A percentile compares a stretch with the other conserved stretches of the same genome.
phyloP scores from a whole-genome alignment of 35 echinoderm and acorn worm genomes.

The Ophiothrix spiculata region DNA sequence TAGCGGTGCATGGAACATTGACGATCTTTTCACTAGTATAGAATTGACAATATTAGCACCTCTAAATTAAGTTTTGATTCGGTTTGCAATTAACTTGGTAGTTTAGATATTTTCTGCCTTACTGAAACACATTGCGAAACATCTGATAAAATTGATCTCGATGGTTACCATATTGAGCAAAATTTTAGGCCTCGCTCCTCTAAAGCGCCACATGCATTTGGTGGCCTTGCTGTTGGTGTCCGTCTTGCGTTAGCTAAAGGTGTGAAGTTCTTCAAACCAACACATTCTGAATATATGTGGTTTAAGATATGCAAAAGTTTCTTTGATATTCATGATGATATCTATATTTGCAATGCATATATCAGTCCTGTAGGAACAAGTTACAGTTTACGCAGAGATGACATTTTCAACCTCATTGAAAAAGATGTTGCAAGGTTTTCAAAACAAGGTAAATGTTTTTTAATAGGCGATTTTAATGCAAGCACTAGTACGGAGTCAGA shows the following conservation, averaged over 20 bases:
- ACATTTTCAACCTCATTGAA: neutral
- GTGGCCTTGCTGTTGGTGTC: neutral
- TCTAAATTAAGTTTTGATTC: no score
- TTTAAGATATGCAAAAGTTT: neutral
- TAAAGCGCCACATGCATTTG: neutral
- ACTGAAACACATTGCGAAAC: neutral
- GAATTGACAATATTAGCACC: no score
- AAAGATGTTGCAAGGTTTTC: neutral
- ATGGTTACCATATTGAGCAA: neutral
- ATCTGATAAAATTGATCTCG: neutral
- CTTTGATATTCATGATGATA: neutral
- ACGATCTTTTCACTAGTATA: no score
- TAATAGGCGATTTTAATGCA: neutral
- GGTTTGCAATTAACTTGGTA: no score
- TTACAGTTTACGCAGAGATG: neutral
- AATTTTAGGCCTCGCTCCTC: neutral
- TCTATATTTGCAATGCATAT: neutral
- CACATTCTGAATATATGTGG: slow-evolving; percentile 7
- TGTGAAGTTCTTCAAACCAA: neutral
- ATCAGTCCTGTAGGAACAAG: neutral
- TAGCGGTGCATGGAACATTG: neutral
- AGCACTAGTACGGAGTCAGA: neutral
- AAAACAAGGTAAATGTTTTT: neutral
- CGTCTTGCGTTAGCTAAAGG: neutral
- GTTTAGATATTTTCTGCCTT: neutral